Conservation (phyloP, 2,888 invertebrate genomes). For the Antheraea yamamai region DNA sequence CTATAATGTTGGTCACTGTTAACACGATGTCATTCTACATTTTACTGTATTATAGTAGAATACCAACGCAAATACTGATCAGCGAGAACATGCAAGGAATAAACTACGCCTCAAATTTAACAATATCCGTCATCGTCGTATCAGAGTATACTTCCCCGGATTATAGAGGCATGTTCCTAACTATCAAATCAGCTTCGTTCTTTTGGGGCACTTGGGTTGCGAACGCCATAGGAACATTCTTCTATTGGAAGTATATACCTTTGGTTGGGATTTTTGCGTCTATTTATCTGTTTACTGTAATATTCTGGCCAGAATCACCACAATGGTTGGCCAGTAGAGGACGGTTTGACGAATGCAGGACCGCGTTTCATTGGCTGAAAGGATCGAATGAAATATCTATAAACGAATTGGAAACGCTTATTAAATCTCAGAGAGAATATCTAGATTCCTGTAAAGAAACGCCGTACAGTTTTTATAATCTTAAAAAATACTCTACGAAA, state of each 20-base stretch:
- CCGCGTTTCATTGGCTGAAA: conserved; percentile 38
- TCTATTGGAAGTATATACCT: conserved; percentile 42
- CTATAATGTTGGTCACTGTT: conserved; percentile 35
- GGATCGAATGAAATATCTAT: conserved; percentile 32
- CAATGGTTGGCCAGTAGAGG: conserved; percentile 42
- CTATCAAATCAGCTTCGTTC: conserved; percentile 41
- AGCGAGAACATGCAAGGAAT: conserved; percentile 43
- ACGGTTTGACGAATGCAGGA: conserved; percentile 35
- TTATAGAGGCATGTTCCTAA: conserved; percentile 40
- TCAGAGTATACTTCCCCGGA: conserved; percentile 41
- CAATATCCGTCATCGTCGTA: conserved; percentile 35
- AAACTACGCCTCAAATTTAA: conserved; percentile 34
- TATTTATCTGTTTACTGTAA: conserved; percentile 25
- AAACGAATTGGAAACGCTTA: conserved; percentile 36
- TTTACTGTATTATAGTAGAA: conserved; percentile 36
- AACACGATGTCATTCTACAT: conserved; percentile 34
- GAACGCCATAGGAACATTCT: conserved; percentile 44
- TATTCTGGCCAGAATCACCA: conserved; percentile 42
- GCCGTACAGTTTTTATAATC: background rate
- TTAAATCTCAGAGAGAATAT: conserved; percentile 30
- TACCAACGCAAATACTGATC: conserved; percentile 37
- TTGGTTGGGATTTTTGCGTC: conserved; percentile 33
- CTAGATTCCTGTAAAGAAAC: background rate
- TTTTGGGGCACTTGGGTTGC: conserved; percentile 46
- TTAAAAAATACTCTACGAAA: conserved; percentile 15